Conservation (phyloP, 2,797 vertebrate species). For the Tragopan temminckii region DNA sequence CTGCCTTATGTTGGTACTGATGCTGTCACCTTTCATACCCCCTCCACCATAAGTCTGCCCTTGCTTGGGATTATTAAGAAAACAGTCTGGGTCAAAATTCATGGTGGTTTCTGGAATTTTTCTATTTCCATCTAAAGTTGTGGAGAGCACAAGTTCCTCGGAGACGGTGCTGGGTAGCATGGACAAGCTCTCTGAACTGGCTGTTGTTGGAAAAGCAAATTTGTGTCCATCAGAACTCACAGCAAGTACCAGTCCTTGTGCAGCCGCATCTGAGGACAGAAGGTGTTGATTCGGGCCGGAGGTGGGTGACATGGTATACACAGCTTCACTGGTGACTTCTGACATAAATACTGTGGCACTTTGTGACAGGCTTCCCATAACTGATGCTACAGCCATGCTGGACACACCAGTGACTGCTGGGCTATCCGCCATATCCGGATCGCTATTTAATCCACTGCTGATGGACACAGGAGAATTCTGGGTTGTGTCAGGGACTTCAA, state of each 20-base stretch:
- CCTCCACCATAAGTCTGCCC: constrained; percentile 98
- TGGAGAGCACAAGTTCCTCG: constrained; percentile 96
- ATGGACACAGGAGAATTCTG: constrained; percentile 99
- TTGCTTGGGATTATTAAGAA: constrained; percentile 99
- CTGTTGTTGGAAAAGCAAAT: constrained; percentile 93
- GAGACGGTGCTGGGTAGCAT: constrained; percentile 94
- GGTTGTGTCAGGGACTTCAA: constrained; percentile 98
- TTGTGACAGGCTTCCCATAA: constrained; percentile 96
- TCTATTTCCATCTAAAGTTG: constrained; percentile 91
- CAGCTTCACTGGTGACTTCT: constrained; percentile 94
- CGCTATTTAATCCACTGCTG: constrained; percentile 98
- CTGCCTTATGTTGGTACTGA: constrained; percentile 83
- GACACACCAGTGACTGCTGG: constrained; percentile 95
- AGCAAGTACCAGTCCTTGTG: constrained; percentile 94
- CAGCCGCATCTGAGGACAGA: constrained; percentile 90
- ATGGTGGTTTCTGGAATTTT: constrained; percentile 96
- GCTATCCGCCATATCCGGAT: constrained; percentile 97
- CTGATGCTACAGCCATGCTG: constrained; percentile 93
- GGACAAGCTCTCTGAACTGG: constrained; percentile 89
- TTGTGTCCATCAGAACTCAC: constrained; percentile 96
- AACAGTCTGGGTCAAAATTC: constrained; percentile 99
- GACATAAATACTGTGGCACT: constrained; percentile 96
- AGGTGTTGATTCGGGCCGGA: constrained; percentile 94
- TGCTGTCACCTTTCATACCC: constrained; percentile 92
- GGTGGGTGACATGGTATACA: constrained; percentile 97